These are phyloP conservation scores for Bovichtus diacanthus DNA, from an alignment of 2,797 vertebrate species.

Conservation along the genomic window DNA sequence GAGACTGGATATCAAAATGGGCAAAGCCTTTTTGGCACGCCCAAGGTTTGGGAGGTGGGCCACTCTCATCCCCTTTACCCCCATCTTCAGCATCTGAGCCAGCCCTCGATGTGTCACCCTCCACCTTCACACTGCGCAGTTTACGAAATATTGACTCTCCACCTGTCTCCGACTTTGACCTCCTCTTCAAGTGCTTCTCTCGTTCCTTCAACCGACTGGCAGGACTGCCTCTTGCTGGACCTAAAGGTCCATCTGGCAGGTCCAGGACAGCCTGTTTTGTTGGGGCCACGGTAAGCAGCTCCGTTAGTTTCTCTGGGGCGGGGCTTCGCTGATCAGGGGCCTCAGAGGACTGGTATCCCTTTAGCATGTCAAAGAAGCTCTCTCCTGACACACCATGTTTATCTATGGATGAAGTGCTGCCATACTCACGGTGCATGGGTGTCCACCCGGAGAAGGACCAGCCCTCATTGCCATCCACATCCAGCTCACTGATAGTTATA, in stretches of 20 bases:
- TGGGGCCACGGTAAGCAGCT: constrained; percentile 92
- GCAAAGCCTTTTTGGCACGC: constrained; percentile 95
- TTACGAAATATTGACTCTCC: constrained; percentile 99
- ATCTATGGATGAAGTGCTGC: constrained; percentile 98
- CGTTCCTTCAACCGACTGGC: constrained; percentile 94
- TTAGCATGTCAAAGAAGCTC: constrained; percentile 97
- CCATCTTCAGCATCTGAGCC: constrained; percentile 94
- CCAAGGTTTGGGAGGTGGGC: constrained; percentile 90
- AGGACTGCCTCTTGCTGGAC: constrained; percentile 90
- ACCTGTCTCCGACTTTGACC: constrained; percentile 97
- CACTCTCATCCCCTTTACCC: constrained; percentile 90
- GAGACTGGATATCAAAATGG: constrained; percentile 96
- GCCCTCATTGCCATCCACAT: constrained; percentile 94
- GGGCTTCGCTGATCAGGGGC: constrained; percentile 92
- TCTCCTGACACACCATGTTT: constrained; percentile 97
- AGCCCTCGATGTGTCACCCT: constrained; percentile 90
- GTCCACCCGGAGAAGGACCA: constrained; percentile 97
- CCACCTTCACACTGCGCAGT: constrained; percentile 93
- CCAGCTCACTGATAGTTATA: constrained; percentile 97
- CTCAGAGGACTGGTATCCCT: constrained; percentile 92
- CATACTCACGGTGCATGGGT: constrained; percentile 96
- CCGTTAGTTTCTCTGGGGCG: constrained; percentile 90
- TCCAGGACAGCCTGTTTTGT: constrained; percentile 93
- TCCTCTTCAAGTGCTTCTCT: constrained; percentile 97
- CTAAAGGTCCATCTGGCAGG: constrained; percentile 91